Percentiles rank a stretch among this genome's conserved stretches.
Conservation (phyloP, 2,113 vertebrate species). For the Morone saxatilis region DNA sequence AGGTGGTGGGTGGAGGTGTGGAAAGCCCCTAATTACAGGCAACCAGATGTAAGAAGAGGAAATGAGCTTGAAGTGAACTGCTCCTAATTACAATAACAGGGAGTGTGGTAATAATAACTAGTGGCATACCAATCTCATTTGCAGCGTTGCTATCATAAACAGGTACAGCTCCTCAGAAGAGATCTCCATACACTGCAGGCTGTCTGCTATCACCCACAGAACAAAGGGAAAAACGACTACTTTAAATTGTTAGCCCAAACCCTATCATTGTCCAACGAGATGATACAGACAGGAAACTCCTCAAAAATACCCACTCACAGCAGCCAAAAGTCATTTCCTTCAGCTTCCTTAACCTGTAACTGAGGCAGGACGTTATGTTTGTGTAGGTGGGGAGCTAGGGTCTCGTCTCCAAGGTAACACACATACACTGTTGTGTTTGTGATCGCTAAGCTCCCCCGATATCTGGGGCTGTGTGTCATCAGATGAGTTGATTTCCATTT, state of each 20-base stretch:
- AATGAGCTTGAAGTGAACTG: constrained; percentile 35
- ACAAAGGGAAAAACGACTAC: not conserved
- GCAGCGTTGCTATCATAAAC: not conserved
- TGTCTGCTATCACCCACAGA: not conserved
- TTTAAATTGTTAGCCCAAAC: not conserved
- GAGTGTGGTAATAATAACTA: constrained; percentile 19
- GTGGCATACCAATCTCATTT: not conserved
- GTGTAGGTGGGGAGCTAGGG: not conserved
- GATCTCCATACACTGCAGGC: not conserved
- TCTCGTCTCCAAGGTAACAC: constrained; percentile 25
- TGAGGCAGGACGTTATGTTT: no score
- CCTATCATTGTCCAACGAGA: not conserved
- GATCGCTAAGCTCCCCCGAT: not conserved
- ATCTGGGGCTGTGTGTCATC: not conserved
- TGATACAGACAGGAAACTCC: not conserved
- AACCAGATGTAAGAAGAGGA: constrained; percentile 37
- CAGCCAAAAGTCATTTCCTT: constrained; percentile 15
- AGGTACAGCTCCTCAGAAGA: not conserved
- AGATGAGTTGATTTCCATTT: not conserved
- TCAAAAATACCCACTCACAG: not conserved
- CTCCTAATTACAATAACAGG: constrained; percentile 14
- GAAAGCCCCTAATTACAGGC: constrained; percentile 38
- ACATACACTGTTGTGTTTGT: constrained; percentile 13
- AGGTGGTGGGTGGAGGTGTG: constrained; percentile 34
- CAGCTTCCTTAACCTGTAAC: not conserved